Evolutionary conservation across 1,140 invertebrate genomes (phyloP).

Genomic region (Acromyrmex charruanus): DNA sequence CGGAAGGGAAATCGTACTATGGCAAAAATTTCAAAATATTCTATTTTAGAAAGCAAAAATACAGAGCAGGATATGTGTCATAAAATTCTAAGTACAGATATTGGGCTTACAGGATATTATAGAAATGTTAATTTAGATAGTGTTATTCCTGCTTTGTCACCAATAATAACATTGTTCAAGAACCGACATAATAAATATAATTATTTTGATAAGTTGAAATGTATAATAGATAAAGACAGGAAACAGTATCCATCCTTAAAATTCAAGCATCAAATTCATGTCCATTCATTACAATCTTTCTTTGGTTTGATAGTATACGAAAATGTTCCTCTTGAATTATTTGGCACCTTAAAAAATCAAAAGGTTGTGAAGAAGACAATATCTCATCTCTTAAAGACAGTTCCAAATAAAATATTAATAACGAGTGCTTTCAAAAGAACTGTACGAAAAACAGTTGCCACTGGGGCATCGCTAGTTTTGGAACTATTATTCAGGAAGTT

Average conservation of each 20-base stretch:
- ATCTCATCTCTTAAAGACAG: constrained; percentile 1
- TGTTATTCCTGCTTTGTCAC: constrained; percentile 10
- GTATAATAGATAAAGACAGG: not conserved
- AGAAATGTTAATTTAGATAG: not conserved
- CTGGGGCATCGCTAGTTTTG: not conserved
- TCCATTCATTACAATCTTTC: constrained; percentile 6
- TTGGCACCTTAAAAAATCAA: constrained; percentile 29
- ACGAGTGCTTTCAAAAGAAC: not conserved
- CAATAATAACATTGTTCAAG: constrained; percentile 10
- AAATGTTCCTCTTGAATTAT: constrained; percentile 20
- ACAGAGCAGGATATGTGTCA: not conserved
- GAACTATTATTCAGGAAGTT: not conserved
- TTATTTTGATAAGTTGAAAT: constrained; percentile 23
- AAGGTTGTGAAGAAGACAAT: constrained; percentile 13
- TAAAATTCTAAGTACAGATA: constrained; percentile 18
- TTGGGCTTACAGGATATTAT: not conserved
- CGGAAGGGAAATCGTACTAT: constrained; percentile 2
- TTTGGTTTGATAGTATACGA: not conserved
- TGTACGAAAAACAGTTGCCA: not conserved
- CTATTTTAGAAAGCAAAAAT: constrained; percentile 18
- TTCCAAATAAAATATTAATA: not conserved
- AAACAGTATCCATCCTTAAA: not conserved
- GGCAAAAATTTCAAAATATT: constrained; percentile 35
- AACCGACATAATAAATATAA: constrained; percentile 23
- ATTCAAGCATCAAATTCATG: constrained; percentile 19